Percentiles rank a stretch among this genome's conserved stretches.
These are phyloP conservation scores for Cylas formicarius DNA, from an alignment of 1,140 invertebrate species.

Conservation along the genomic window DNA sequence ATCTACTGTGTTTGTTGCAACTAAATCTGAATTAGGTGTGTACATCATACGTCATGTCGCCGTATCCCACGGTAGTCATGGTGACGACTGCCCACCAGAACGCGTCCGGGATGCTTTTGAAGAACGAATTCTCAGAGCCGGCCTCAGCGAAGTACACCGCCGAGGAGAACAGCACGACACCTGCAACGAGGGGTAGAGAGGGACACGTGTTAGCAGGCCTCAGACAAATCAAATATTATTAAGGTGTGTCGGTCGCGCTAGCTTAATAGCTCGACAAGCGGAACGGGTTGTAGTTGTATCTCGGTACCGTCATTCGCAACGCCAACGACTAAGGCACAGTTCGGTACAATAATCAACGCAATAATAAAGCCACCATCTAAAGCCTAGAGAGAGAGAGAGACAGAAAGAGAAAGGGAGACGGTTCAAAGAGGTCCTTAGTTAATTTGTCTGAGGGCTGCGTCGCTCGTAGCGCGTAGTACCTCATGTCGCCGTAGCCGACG, in stretches of 20 bases:
- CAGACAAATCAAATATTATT: conserved; percentile 18
- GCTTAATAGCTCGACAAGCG: too few relatives aligned
- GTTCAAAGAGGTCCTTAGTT: not conserved
- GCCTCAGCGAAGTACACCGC: conserved; percentile 99
- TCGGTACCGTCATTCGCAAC: too few relatives aligned
- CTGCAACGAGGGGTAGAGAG: conserved; percentile 67
- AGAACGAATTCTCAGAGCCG: conserved; percentile 95
- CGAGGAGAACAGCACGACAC: conserved; percentile 98
- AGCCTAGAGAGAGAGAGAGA: too few relatives aligned
- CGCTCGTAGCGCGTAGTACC: conserved; percentile 54
- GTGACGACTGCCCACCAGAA: conserved; percentile 99
- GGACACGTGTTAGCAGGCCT: conserved; percentile 37
- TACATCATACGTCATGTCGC: conserved; percentile 97
- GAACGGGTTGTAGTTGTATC: too few relatives aligned
- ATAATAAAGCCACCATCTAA: too few relatives aligned
- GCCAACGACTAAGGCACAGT: too few relatives aligned
- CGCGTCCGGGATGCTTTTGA: conserved; percentile 96
- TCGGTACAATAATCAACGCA: too few relatives aligned
- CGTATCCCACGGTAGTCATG: conserved; percentile 99
- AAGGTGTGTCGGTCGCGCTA: too few relatives aligned
- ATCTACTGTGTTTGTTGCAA: too few relatives aligned
- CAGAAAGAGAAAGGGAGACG: conserved; percentile 21
- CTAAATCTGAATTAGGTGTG: conserved; percentile 62
- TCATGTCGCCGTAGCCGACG: conserved; percentile 97
- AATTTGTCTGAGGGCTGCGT: not conserved